These are phyloP conservation scores for Platycheirus rosarum DNA, from an alignment of 2,888 invertebrate genomes.

Conservation along the genomic window DNA sequence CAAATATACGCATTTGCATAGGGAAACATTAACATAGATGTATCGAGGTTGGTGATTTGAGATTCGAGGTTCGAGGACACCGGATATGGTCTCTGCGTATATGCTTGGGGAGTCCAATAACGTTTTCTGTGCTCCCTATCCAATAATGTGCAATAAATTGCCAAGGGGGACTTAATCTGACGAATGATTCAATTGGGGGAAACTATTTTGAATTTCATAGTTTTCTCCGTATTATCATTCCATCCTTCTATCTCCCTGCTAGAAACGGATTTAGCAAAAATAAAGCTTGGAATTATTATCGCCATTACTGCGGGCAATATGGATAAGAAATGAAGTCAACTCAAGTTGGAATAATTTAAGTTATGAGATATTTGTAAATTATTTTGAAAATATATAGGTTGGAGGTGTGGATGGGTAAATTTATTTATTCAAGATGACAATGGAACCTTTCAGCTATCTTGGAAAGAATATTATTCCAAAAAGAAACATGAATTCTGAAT, in stretches of 20 bases:
- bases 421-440: neutral
- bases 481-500: conserved; percentile 1
- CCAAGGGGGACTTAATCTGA: conserved; percentile 55
- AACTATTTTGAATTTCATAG: conserved; percentile 30
- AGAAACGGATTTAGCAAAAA: conserved; percentile 9
- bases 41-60: conserved; percentile 13
- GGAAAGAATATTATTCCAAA: neutral
- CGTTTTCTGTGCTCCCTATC: conserved; percentile 23
- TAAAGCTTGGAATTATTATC: conserved; percentile 18
- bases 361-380: conserved; percentile 11
- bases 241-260: neutral
- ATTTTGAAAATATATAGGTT: neutral
- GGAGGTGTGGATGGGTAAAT: neutral
- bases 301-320: conserved; percentile 24
- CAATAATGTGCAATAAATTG: conserved; percentile 58
- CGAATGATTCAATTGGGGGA: conserved; percentile 58
- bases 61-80: conserved; percentile 29
- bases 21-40: conserved; percentile 44
- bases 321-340: conserved; percentile 16
- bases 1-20: conserved; percentile 54
- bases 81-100: conserved; percentile 26
- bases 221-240: conserved; percentile 34
- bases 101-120: conserved; percentile 26
- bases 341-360: conserved; percentile 27
- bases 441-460: neutral